Evolutionary conservation across 2,888 invertebrate genomes (phyloP).

Genomic region (Hypsopygia costalis): DNA sequence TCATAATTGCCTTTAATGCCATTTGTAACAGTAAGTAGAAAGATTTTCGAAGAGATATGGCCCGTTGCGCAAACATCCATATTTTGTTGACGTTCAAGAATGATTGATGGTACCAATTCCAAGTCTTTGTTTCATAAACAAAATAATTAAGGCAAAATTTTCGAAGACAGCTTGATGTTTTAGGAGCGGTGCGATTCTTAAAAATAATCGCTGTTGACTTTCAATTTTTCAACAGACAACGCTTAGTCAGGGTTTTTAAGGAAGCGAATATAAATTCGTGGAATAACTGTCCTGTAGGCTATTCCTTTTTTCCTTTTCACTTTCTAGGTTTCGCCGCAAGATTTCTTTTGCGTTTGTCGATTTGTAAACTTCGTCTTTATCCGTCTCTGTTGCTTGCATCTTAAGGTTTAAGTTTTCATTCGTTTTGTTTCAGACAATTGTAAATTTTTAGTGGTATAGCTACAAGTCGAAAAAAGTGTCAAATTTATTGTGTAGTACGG

Average conservation of each 20-base stretch:
- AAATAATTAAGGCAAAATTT: slow-evolving; percentile 18
- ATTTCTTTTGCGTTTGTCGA: too few relatives aligned
- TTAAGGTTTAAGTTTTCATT: too few relatives aligned
- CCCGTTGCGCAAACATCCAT: slow-evolving; percentile 41
- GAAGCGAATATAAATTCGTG: slow-evolving; percentile 16
- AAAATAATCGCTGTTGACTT: slow-evolving; percentile 5
- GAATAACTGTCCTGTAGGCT: slow-evolving; percentile 23
- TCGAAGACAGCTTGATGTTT: slow-evolving; percentile 13
- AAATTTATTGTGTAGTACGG: slow-evolving; percentile 51
- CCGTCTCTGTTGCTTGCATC: too few relatives aligned
- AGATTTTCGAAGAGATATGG: slow-evolving; percentile 32
- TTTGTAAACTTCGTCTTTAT: too few relatives aligned
- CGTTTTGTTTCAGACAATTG: too few relatives aligned
- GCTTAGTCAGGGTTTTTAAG: neutral
- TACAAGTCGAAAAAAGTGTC: too few relatives aligned
- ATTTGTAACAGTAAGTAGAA: slow-evolving; percentile 37
- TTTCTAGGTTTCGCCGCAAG: slow-evolving; percentile 5
- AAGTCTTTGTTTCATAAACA: slow-evolving; percentile 26
- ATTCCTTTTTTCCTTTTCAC: slow-evolving; percentile 21
- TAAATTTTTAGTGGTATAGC: too few relatives aligned
- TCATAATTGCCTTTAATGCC: slow-evolving; percentile 59
- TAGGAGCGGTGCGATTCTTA: neutral
- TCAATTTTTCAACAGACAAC: neutral
- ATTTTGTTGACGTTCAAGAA: slow-evolving; percentile 37
- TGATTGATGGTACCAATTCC: slow-evolving; percentile 46